Evolutionary conservation across 1,140 invertebrate species (phyloP), one percentile per base, ranked within the genome.

Genomic region (Apis florea): DNA sequence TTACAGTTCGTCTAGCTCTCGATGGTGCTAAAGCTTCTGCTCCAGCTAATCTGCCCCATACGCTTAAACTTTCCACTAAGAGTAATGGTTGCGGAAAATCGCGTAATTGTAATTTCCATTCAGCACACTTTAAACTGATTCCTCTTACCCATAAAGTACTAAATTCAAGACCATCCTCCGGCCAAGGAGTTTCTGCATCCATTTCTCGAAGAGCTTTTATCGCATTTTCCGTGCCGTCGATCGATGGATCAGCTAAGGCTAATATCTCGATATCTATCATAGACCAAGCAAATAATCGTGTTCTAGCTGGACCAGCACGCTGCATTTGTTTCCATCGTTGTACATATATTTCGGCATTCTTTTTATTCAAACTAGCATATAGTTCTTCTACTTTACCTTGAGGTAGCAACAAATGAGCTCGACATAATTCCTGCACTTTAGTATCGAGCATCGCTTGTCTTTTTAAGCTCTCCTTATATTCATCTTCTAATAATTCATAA

Each of bases 21-120:
- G 95, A 95, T 1, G 96, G 96, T 0, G 97, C 97, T 70, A 96
- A 92, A 86, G 98, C 97, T 92, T 99, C 98, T 0, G 98, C 98
- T 0, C 97, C 99, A 71, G 97, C 96, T 2, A 99, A 92, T 87
- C 96, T 96, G 1, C 99, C 99, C 96, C 97, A 99, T 49, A 99
- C 95, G 81, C 96, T 96, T 88, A 99, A 95, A 70, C 96, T 95
- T 83, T 96, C 95, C 54, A 99, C 96, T 82, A 97, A 95, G 61
- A 99, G 94, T 92, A 98, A 95, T 2, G 98, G 97, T 89, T 99
- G 98, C 0, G 98, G 98, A 92, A 99, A 99, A 93, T 99, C 99
- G n/a, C 99, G 94, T 76, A 99, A 94, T 71, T 97, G 96, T 79
- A 99, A 95, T 86, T 96, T 97, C 96, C 98, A 98, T 88, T 96